Percentiles rank a stretch among this genome's conserved stretches.
Evolutionary conservation across 2,113 vertebrate species (phyloP).

Genomic region (Raja brachyura): DNA sequence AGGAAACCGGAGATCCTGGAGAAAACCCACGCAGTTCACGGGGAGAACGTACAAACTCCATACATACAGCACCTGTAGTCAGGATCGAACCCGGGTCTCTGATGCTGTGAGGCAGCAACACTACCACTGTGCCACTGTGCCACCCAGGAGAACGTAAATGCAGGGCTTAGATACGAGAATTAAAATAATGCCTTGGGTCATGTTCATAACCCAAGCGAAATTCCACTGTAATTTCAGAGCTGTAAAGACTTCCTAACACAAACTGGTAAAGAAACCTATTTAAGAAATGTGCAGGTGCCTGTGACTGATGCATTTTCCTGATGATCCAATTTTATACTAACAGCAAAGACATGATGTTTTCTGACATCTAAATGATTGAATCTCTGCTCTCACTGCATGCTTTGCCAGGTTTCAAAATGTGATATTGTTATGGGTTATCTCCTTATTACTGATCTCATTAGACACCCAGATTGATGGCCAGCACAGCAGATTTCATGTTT

Average conservation of each 20-base stretch:
- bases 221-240: not conserved
- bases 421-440: conserved; percentile 5
- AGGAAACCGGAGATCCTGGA: too few species aligned
- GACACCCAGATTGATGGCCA: not conserved
- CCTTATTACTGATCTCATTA: not conserved
- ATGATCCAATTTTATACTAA: conserved; percentile 27
- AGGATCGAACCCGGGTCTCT: too few species aligned
- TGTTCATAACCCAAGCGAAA: not conserved
- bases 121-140: too few species aligned
- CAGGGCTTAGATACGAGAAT: not conserved
- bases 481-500: not conserved
- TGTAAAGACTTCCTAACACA: not conserved
- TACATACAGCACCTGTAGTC: too few species aligned
- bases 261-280: conserved; percentile 10
- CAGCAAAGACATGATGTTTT: conserved; percentile 23
- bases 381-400: conserved; percentile 2
- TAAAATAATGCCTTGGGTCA: not conserved
- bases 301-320: not conserved
- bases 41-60: too few species aligned
- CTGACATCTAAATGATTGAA: conserved; percentile 33
- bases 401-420: conserved; percentile 4
- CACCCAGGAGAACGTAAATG: not conserved
- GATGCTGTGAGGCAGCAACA: too few species aligned
- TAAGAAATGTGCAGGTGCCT: not conserved
- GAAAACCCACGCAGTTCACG: too few species aligned